These are phyloP conservation scores for Drosophila longiperda DNA, from an alignment of 2,888 invertebrate genomes.

Conservation along the genomic window DNA sequence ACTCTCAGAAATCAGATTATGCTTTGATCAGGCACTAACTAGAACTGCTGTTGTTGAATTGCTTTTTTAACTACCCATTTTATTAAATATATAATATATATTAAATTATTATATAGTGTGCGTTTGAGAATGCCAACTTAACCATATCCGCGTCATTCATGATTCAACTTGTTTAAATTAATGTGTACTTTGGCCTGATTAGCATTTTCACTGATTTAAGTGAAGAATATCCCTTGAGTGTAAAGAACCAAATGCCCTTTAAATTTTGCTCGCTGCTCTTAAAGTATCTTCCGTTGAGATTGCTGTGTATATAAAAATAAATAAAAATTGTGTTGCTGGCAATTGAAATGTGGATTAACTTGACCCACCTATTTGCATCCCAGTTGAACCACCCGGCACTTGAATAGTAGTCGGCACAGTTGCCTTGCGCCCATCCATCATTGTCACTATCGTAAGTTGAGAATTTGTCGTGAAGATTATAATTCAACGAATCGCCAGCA, in stretches of 20 bases:
- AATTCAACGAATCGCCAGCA: conserved; percentile 50
- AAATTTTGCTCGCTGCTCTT: conserved; percentile 15
- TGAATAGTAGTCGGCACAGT: conserved; percentile 44
- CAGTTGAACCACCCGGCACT: conserved; percentile 53
- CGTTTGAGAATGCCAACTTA: background rate
- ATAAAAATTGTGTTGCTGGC: background rate
- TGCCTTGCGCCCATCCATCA: conserved; percentile 40
- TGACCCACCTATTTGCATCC: conserved; percentile 40
- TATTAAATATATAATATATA: background rate
- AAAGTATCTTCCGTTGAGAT: conserved; percentile 48
- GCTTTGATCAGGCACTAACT: background rate
- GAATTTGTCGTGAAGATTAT: conserved; percentile 46
- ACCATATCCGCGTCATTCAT: too few species aligned
- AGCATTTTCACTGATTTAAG: conserved; percentile 47
- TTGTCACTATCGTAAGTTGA: conserved; percentile 53
- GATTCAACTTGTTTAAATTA: conserved; percentile 6
- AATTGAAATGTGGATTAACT: background rate
- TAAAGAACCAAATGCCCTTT: conserved; percentile 50
- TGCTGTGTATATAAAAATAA: conserved; percentile 20
- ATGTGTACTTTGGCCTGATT: conserved; percentile 40
- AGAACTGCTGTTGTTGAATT: background rate
- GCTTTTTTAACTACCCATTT: too few species aligned
- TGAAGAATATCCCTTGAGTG: conserved; percentile 26
- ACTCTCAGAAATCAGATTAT: background rate
- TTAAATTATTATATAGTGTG: background rate